These are phyloP conservation scores for Tachina fera DNA, from an alignment of 2,888 invertebrate genomes.

Conservation along the genomic window DNA sequence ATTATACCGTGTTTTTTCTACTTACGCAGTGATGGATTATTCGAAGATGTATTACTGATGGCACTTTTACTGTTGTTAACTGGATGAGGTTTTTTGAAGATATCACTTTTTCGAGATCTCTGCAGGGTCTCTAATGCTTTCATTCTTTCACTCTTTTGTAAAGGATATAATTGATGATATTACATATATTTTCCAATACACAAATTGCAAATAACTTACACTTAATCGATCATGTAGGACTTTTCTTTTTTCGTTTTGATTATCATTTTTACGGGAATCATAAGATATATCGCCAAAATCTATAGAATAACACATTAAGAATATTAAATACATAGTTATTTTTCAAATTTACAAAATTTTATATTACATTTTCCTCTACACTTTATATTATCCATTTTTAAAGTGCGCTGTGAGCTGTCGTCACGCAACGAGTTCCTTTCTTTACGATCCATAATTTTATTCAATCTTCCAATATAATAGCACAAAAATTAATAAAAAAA, in stretches of 20 bases:
- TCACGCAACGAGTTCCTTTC: conserved; percentile 39
- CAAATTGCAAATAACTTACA: conserved; percentile 69
- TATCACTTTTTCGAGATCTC: conserved; percentile 72
- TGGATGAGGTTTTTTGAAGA: conserved; percentile 68
- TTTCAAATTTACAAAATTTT: background rate
- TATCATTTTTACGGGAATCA: conserved; percentile 72
- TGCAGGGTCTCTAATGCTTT: conserved; percentile 78
- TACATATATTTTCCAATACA: background rate
- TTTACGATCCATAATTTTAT: conserved; percentile 41
- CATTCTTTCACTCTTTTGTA: conserved; percentile 75
- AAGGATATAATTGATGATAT: conserved; percentile 40
- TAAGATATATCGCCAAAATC: conserved; percentile 78
- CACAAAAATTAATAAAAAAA: background rate
- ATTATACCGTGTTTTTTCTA: conserved; percentile 1
- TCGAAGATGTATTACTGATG: conserved; percentile 34
- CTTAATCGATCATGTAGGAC: conserved; percentile 75
- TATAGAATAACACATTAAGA: conserved; percentile 59
- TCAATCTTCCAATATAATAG: background rate
- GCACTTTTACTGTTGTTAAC: conserved; percentile 57
- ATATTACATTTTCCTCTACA: conserved; percentile 73
- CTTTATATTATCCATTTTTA: conserved; percentile 78
- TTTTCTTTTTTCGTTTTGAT: conserved; percentile 45
- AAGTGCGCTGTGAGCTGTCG: conserved; percentile 76
- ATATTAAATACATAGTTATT: background rate
- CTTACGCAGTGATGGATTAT: conserved; percentile 58